Conservation (phyloP, 2,113 vertebrate species). For the Leptobrachium leishanense region DNA sequence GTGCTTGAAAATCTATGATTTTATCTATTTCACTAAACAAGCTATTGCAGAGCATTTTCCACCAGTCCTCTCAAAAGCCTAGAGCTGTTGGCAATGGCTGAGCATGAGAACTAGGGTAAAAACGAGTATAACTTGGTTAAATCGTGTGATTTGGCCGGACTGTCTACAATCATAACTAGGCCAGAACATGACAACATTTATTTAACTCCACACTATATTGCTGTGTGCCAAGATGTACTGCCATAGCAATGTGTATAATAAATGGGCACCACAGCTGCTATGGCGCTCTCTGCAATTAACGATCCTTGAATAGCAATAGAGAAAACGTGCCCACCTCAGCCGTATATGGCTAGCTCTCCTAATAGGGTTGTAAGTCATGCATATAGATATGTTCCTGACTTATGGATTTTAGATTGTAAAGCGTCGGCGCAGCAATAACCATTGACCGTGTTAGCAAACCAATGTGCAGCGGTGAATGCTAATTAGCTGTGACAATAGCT, state of each 20-base stretch:
- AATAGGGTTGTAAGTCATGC: conserved; percentile 4
- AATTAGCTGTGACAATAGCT: conserved; percentile 6
- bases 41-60: too few species aligned
- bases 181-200: too few species aligned
- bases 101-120: too few species aligned
- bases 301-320: neutral
- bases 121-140: too few species aligned
- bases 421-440: conserved; percentile 4
- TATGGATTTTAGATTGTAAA: conserved; percentile 25
- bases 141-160: too few species aligned
- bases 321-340: neutral
- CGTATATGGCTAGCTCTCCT: neutral
- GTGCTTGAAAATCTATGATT: too few species aligned
- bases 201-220: too few species aligned
- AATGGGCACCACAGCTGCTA: neutral
- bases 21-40: too few species aligned
- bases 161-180: too few species aligned
- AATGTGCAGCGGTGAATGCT: conserved; percentile 11
- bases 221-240: neutral
- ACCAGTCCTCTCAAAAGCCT: too few species aligned
- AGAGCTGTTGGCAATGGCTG: too few species aligned
- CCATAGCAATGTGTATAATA: neutral
- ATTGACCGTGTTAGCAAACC: neutral
- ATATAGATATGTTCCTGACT: conserved; percentile 29
- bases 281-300: neutral